A percentile compares a stretch with the other conserved stretches of the same genome.
Conservation (phyloP, 2,797 vertebrate genomes). For the Oreochromis grahami region DNA sequence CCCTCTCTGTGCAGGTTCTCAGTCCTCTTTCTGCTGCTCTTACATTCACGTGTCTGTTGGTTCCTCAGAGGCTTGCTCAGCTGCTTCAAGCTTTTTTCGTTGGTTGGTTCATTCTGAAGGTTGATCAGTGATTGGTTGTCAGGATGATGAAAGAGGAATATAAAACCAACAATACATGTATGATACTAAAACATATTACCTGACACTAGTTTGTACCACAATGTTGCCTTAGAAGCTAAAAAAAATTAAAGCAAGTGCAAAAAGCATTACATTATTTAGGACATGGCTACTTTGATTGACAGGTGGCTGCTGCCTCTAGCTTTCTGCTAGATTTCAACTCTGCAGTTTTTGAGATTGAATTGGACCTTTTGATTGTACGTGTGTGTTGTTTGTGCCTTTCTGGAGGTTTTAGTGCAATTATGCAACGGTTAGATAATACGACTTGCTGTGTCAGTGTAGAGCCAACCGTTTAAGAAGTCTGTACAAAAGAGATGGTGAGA, state of each 20-base stretch:
- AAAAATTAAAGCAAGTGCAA: rapidly evolving
- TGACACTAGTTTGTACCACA: background rate
- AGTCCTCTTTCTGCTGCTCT: slow-evolving; percentile 50
- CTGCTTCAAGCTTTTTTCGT: slow-evolving; percentile 56
- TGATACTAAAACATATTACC: background rate
- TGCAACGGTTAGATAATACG: rapidly evolving
- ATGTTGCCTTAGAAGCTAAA: rapidly evolving
- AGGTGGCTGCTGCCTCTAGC: background rate
- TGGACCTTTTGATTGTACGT: background rate
- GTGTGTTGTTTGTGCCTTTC: background rate
- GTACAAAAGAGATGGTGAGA: rapidly evolving
- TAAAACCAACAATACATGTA: background rate
- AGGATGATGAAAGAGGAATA: background rate
- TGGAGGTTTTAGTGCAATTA: background rate
- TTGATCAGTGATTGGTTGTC: background rate
- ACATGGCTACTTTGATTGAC: background rate
- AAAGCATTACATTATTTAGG: background rate
- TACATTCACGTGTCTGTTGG: slow-evolving; percentile 48
- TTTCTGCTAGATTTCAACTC: rapidly evolving
- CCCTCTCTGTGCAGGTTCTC: slow-evolving; percentile 46
- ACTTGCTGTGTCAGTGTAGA: rapidly evolving
- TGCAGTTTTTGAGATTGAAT: background rate
- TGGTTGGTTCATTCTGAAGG: slow-evolving; percentile 61
- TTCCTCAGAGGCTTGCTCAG: slow-evolving; percentile 35
- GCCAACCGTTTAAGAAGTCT: background rate